These are phyloP conservation scores for Torymus texanus DNA, from an alignment of 2,888 invertebrate genomes.

Conservation along the genomic window DNA sequence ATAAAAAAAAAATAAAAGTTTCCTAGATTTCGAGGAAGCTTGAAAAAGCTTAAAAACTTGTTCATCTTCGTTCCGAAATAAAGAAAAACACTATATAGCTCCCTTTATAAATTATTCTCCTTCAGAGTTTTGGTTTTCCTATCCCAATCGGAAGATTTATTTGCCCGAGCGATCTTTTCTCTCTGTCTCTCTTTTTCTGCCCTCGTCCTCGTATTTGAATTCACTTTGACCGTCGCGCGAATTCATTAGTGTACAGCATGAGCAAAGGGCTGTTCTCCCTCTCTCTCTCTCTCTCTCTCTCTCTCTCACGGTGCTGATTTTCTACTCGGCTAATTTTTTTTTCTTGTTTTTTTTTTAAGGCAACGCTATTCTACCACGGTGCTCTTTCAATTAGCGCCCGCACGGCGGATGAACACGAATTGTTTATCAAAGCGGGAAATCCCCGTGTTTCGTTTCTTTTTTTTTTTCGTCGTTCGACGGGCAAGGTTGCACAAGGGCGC, in stretches of 20 bases:
- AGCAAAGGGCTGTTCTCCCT: not conserved
- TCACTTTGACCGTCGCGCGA: not conserved
- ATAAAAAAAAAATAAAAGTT: too few relatives aligned
- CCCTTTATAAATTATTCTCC: constrained; percentile 24
- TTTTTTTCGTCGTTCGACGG: not conserved
- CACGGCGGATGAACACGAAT: not conserved
- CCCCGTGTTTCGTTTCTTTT: too few relatives aligned
- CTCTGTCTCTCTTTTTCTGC: not conserved
- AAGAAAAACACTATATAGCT: not conserved
- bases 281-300: not conserved
- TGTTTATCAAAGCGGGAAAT: constrained; percentile 22
- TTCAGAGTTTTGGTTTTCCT: not conserved
- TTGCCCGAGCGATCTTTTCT: not conserved
- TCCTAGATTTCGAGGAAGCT: too few relatives aligned
- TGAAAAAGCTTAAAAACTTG: too few relatives aligned
- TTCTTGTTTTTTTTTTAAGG: constrained; percentile 22
- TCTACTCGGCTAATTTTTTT: constrained; percentile 14
- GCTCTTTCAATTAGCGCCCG: constrained; percentile 11
- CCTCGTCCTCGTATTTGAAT: not conserved
- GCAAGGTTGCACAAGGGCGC: not conserved
- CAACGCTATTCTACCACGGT: constrained; percentile 4
- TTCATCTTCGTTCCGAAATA: not conserved
- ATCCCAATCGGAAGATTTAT: constrained; percentile 22
- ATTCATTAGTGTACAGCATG: constrained; percentile 17
- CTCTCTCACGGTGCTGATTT: constrained; percentile 17